These are phyloP conservation scores for Manacus vitellinus DNA, from an alignment of 2,113 vertebrate genomes.

Conservation along the genomic window DNA sequence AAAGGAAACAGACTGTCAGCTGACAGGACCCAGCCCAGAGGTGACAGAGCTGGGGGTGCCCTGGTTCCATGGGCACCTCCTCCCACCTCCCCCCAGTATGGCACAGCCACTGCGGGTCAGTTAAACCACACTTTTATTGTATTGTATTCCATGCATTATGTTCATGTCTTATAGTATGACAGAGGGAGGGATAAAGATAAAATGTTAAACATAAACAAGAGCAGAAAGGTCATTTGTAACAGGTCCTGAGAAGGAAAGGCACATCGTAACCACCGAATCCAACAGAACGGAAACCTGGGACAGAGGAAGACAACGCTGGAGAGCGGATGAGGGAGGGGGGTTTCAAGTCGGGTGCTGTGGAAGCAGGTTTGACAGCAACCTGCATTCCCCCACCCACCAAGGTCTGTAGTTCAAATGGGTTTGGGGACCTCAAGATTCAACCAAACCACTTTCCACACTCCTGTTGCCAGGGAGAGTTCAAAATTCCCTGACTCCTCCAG, in stretches of 20 bases:
- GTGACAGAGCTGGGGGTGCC: background rate
- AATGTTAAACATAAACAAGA: slow-evolving; percentile 60
- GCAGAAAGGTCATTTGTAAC: slow-evolving; percentile 57
- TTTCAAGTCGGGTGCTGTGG: slow-evolving; percentile 21
- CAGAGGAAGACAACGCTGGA: slow-evolving; percentile 20
- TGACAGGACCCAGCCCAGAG: background rate
- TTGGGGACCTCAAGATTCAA: background rate
- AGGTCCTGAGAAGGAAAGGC: slow-evolving; percentile 76
- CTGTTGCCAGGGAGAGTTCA: background rate
- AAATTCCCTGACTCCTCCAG: background rate
- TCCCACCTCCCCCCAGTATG: background rate
- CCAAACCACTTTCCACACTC: background rate
- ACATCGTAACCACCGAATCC: slow-evolving; percentile 63
- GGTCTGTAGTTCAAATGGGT: background rate
- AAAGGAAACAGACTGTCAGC: background rate
- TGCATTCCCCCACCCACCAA: background rate
- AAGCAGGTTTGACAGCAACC: background rate
- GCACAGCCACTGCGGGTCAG: background rate
- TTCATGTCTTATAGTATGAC: slow-evolving; percentile 54
- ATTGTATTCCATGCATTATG: slow-evolving; percentile 69
- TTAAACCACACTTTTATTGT: slow-evolving; percentile 69
- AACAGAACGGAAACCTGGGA: slow-evolving; percentile 36
- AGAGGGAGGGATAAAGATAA: slow-evolving; percentile 19
- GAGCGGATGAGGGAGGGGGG: background rate
- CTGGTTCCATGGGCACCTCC: background rate